phyloP scores from a whole-genome alignment of 2,888 invertebrate genomes.

The Pteria penguin region DNA sequence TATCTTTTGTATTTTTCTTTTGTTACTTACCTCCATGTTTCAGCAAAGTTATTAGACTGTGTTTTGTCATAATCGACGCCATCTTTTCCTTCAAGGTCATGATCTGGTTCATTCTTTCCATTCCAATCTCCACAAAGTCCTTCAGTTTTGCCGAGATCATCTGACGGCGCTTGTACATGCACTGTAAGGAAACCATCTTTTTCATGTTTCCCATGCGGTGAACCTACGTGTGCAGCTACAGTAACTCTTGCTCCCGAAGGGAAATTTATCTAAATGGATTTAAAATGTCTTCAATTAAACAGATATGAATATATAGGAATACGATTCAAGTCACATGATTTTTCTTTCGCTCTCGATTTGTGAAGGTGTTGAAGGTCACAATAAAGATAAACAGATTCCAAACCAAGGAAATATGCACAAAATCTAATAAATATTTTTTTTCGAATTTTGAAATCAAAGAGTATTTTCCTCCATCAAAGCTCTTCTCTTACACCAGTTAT shows the following conservation, averaged over 20 bases:
- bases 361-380: too few species aligned
- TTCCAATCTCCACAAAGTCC: constrained; percentile 26
- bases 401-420: too few species aligned
- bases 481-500: too few species aligned
- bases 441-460: too few species aligned
- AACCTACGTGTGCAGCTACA: background rate
- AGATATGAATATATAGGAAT: too few species aligned
- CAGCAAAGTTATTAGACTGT: background rate
- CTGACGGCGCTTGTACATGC: constrained; percentile 12
- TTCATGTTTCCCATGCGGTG: background rate
- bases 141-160: constrained; percentile 14
- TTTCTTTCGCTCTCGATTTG: too few species aligned
- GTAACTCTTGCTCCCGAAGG: constrained; percentile 22
- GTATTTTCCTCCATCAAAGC: too few species aligned
- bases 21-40: constrained; percentile 21
- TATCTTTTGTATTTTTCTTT: too few species aligned
- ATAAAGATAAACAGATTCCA: too few species aligned
- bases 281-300: too few species aligned
- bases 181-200: constrained; percentile 5
- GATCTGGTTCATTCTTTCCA: background rate
- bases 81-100: constrained; percentile 17
- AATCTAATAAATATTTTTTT: too few species aligned
- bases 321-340: too few species aligned
- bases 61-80: background rate
- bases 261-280: constrained; percentile 18